Evolutionary conservation across 2,113 vertebrate species (phyloP).

Genomic region (Dasyprocta punctata): DNA sequence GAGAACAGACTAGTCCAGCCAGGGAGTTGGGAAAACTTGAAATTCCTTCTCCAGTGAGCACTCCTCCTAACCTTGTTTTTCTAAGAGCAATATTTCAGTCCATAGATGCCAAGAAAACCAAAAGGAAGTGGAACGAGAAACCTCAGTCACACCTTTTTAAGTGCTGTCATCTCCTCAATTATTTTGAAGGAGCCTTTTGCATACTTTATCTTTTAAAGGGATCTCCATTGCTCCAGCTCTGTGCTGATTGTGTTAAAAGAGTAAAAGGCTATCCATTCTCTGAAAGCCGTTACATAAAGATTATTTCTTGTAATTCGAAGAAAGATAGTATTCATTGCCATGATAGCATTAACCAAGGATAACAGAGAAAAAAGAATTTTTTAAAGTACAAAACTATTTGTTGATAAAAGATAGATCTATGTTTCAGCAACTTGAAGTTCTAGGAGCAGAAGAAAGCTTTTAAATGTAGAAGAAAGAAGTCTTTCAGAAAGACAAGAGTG

Average conservation of each 20-base stretch:
- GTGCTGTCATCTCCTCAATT: neutral
- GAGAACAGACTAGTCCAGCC: neutral
- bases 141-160: neutral
- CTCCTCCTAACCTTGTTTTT: neutral
- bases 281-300: neutral
- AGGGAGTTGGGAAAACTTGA: neutral
- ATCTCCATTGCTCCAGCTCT: neutral
- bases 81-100: neutral
- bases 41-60: neutral
- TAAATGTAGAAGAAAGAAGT: conserved; percentile 47
- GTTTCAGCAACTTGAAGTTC: neutral
- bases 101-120: neutral
- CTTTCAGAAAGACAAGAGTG: conserved; percentile 23
- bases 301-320: conserved; percentile 56
- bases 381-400: neutral
- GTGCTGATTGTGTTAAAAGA: neutral
- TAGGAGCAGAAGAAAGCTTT: neutral
- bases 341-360: neutral
- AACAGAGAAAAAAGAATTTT: neutral
- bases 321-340: conserved; percentile 20
- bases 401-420: neutral
- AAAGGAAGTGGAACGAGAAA: neutral
- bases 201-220: neutral
- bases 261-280: neutral
- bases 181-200: neutral